These are phyloP conservation scores for Gymnocheta viridis DNA, from an alignment of 2,888 invertebrate species.

Conservation along the genomic window DNA sequence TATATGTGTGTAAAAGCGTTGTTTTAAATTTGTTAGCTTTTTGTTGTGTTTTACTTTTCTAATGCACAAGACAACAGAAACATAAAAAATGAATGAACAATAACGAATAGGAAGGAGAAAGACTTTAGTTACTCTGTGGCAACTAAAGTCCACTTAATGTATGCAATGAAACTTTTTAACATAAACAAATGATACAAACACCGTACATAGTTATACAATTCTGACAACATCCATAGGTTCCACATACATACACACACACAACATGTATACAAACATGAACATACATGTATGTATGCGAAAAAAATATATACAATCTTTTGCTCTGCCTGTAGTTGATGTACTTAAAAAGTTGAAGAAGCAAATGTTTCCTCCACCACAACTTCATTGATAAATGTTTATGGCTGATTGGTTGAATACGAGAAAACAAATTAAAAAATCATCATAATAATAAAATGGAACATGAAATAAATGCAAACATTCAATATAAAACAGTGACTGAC, in stretches of 20 bases:
- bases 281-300: background rate
- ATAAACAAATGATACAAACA: constrained; percentile 49
- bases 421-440: constrained; percentile 34
- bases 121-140: constrained; percentile 31
- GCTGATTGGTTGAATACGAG: constrained; percentile 45
- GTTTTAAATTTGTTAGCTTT: constrained; percentile 22
- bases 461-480: background rate
- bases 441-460: constrained; percentile 34
- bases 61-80: constrained; percentile 9
- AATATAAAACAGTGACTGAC: background rate
- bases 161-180: constrained; percentile 53
- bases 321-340: constrained; percentile 20
- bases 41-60: background rate
- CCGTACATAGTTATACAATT: background rate
- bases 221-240: background rate
- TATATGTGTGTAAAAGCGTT: constrained; percentile 12
- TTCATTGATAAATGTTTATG: constrained; percentile 57
- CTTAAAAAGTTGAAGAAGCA: constrained; percentile 48
- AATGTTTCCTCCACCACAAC: constrained; percentile 48
- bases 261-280: too few species aligned
- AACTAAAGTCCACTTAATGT: constrained; percentile 60
- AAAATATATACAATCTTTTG: background rate
- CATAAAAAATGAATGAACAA: background rate
- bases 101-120: background rate
- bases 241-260: background rate